Base-by-base conservation (phyloP, 2,797 vertebrate genomes). In the Martes flavigula region DNA sequence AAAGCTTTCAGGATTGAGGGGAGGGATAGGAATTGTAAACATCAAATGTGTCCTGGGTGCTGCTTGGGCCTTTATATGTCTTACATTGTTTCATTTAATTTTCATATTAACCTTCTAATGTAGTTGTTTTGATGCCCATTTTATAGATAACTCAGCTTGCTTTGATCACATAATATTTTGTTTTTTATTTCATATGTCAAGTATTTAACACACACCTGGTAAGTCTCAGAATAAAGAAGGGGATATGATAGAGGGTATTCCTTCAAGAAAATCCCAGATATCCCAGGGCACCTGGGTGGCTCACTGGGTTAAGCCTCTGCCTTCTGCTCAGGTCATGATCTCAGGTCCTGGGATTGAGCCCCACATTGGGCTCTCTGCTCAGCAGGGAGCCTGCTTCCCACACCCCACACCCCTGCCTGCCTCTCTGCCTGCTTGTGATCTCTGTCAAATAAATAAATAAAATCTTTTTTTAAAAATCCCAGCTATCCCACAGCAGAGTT, bases 241-340 rank as follows among this genome's bases (percentile, higher is more conserved):
- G 3, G 30, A 62, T 68, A 70, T 72, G 43, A 51, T 18, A 20
- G 14, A 54, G 25, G 5, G 2, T 77, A 30, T 75, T 66, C 32
- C 35, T 87, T 79, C 25, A 60, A 79, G 70, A 85, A 84, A 92
- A 88, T 88, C 15, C n/a, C 25, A 17, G 64, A 48, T 79, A 66
- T 27, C 30, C 38, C 38, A 60, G 51, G 51, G 51, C 0, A 1
- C 51, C 17, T 17, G 51, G 51, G 17, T 54, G 51, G 51, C 17
- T 54, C 51, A 54, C 15, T 54, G 17, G 17, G 51, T 54, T 54
- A 54, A 18, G 51, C 51, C 51, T 54, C 51, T 54, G 15, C 51
- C 51, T 54, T 54, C 5, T 6, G 51, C 51, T 54, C 15, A 18
- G 51, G 51, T 18, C 51, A 54, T 54, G 51, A 1, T 54, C 51